These are phyloP conservation scores for Galbula dea DNA, from an alignment of 2,113 vertebrate species.

Conservation along the genomic window DNA sequence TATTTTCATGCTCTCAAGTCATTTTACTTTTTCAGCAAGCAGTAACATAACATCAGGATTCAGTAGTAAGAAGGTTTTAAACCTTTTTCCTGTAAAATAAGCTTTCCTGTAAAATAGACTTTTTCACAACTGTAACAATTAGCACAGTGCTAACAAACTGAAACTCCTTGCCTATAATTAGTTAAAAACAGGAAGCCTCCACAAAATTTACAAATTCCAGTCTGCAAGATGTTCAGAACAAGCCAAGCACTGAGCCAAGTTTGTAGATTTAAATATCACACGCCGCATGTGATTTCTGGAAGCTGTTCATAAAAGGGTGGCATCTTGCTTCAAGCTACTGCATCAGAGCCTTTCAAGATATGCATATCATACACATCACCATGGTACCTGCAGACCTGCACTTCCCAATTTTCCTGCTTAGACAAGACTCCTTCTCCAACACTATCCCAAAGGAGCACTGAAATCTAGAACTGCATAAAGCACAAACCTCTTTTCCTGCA, in stretches of 20 bases:
- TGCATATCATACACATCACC: not conserved
- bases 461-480: not conserved
- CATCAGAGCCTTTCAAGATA: not conserved
- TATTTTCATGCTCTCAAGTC: not conserved
- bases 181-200: not conserved
- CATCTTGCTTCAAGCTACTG: not conserved
- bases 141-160: not conserved
- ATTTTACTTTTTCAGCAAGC: not conserved
- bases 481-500: not conserved
- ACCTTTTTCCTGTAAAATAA: not conserved
- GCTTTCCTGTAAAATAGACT: not conserved
- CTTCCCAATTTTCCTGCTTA: not conserved
- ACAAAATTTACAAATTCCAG: not conserved
- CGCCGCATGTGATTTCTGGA: not conserved
- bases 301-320: not conserved
- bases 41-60: not conserved
- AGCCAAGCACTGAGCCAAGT: not conserved
- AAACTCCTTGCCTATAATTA: not conserved
- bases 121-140: not conserved
- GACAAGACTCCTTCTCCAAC: not conserved
- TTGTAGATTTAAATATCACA: not conserved
- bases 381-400: not conserved
- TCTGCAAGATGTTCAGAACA: not conserved
- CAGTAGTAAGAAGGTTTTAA: not conserved
- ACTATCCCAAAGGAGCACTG: not conserved